Conservation (phyloP, 2,113 vertebrate genomes). For the Phoenicopterus ruber region DNA sequence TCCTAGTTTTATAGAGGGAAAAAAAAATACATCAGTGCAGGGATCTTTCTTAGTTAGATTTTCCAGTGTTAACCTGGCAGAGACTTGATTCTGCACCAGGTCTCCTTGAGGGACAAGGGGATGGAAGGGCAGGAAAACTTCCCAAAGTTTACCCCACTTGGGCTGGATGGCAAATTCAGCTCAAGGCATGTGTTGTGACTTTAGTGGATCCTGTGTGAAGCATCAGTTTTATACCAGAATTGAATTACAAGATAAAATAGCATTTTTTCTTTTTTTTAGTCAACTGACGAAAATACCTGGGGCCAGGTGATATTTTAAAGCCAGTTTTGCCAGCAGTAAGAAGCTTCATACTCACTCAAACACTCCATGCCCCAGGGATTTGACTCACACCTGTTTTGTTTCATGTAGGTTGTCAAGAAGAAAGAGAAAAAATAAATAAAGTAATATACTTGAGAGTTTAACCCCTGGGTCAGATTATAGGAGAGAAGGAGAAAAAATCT, state of each 20-base stretch:
- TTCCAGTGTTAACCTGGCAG: not conserved
- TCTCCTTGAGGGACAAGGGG: not conserved
- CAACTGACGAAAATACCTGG: not conserved
- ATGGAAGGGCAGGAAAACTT: not conserved
- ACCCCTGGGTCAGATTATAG: conserved; percentile 51
- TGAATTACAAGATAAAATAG: not conserved
- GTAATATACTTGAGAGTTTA: conserved; percentile 2
- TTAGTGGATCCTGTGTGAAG: not conserved
- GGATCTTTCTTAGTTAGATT: not conserved
- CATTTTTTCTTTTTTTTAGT: not conserved
- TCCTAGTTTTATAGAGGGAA: not conserved
- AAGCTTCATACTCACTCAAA: not conserved
- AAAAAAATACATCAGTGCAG: not conserved
- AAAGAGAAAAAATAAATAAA: conserved; percentile 19
- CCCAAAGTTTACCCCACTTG: not conserved
- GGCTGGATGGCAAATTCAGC: not conserved
- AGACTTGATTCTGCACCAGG: not conserved
- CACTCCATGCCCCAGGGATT: not conserved
- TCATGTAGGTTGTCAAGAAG: conserved; percentile 35
- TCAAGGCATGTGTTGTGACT: not conserved
- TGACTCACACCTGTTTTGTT: conserved; percentile 24
- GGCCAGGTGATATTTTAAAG: not conserved
- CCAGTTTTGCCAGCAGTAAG: not conserved
- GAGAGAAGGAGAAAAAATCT: not conserved
- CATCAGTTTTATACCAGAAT: not conserved